These are phyloP conservation scores for Congeria kusceri DNA, from an alignment of 2,888 invertebrate species.

Conservation along the genomic window DNA sequence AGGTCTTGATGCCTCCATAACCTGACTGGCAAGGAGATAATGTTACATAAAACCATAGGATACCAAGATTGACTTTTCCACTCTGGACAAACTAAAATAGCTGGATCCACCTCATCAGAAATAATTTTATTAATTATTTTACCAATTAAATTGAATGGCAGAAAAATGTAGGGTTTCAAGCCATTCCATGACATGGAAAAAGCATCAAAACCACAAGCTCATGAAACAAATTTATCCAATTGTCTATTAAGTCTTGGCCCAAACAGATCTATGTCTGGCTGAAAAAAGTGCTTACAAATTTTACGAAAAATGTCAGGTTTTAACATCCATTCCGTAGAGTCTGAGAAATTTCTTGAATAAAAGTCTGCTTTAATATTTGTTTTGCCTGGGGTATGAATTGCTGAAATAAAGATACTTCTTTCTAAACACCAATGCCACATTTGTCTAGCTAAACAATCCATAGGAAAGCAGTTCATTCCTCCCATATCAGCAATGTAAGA, in stretches of 20 bases:
- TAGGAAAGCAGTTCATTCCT: conserved; percentile 19
- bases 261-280: conserved; percentile 57
- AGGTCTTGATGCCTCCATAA: conserved; percentile 46
- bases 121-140: conserved; percentile 47
- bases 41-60: conserved; percentile 32
- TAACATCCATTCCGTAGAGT: too few species aligned
- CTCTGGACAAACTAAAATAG: conserved; percentile 43
- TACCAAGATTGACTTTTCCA: conserved; percentile 60
- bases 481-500: conserved; percentile 36
- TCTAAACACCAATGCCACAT: too few species aligned
- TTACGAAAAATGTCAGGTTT: conserved; percentile 20
- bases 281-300: conserved; percentile 35
- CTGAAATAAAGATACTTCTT: conserved; percentile 32
- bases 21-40: conserved; percentile 44
- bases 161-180: conserved; percentile 48
- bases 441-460: conserved; percentile 35
- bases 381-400: conserved; percentile 18
- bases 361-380: conserved; percentile 47
- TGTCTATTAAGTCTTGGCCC: conserved; percentile 31
- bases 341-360: conserved; percentile 49
- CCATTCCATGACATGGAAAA: conserved; percentile 47
- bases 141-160: conserved; percentile 49
- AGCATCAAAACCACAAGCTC: conserved; percentile 39
- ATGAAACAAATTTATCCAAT: conserved; percentile 38
- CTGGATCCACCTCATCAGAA: conserved; percentile 41